Conservation (phyloP, 2,888 invertebrate species). For the Cremastobaeus sp. region DNA sequence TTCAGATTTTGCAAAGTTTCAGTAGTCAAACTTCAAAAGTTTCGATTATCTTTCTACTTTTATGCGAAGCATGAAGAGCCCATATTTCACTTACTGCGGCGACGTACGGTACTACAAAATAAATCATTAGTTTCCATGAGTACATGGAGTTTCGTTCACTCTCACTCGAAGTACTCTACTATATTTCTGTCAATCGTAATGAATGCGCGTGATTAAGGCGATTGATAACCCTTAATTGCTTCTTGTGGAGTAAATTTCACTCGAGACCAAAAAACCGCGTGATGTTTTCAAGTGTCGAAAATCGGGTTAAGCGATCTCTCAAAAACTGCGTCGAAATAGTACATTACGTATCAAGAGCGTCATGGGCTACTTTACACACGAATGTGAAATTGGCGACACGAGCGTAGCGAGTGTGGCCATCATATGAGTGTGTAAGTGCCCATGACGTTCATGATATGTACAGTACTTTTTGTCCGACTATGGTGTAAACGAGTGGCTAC, state of each 20-base stretch:
- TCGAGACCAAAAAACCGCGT: slow-evolving; percentile 1
- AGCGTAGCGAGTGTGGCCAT: background rate
- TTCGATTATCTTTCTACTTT: no score
- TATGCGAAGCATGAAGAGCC: no score
- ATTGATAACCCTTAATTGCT: slow-evolving; percentile 37
- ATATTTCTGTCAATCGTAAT: slow-evolving; percentile 21
- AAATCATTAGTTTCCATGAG: background rate
- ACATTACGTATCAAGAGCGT: no score
- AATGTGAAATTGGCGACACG: background rate
- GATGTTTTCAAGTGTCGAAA: slow-evolving; percentile 8
- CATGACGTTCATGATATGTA: no score
- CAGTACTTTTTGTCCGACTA: no score
- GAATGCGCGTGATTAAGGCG: slow-evolving; percentile 48
- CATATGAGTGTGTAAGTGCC: no score
- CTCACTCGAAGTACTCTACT: background rate
- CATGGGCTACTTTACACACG: no score
- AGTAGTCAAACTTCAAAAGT: no score
- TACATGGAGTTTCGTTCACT: background rate
- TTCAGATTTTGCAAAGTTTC: no score
- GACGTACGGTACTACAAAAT: no score
- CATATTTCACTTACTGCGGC: no score
- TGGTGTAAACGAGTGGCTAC: background rate
- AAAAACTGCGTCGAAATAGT: no score
- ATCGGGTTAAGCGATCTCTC: slow-evolving; percentile 38
- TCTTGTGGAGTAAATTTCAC: slow-evolving; percentile 2